Conservation (phyloP, 2,113 vertebrate species). For the Tachysurus fulvidraco region DNA sequence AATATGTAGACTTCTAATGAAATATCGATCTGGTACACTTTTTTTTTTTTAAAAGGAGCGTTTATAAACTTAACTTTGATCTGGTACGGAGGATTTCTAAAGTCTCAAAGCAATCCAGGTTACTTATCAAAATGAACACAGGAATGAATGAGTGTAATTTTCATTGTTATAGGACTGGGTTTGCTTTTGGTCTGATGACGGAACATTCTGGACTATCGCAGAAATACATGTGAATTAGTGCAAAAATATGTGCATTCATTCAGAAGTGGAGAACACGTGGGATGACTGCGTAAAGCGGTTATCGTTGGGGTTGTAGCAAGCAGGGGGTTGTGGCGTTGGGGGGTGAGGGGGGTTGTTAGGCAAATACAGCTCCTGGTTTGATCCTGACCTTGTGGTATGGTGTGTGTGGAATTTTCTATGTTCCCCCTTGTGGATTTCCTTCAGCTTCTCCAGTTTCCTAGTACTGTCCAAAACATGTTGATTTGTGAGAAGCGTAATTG, state of each 20-base stretch:
- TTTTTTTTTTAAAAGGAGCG: neutral
- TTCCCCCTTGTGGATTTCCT: neutral
- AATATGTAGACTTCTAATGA: slow-evolving; percentile 24
- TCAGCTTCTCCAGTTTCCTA: neutral
- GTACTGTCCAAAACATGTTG: neutral
- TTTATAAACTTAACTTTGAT: slow-evolving; percentile 3
- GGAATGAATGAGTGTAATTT: neutral
- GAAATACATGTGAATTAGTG: too few relatives aligned
- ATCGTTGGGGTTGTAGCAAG: neutral
- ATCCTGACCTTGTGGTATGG: neutral
- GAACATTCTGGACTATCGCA: neutral
- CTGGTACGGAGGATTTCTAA: neutral
- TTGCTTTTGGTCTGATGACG: neutral
- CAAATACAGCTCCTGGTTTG: neutral
- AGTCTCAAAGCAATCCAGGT: neutral
- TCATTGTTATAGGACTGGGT: neutral
- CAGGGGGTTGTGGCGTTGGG: too few relatives aligned
- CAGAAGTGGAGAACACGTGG: neutral
- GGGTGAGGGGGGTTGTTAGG: too few relatives aligned
- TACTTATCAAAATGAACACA: neutral
- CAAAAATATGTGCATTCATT: neutral
- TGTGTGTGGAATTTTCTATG: neutral
- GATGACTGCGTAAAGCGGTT: neutral
- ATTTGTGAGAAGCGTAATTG: neutral
- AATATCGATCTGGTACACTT: slow-evolving; percentile 23